Evolutionary conservation across 1,140 invertebrate species (phyloP).

Genomic region (Zaprionus nigranus): DNA sequence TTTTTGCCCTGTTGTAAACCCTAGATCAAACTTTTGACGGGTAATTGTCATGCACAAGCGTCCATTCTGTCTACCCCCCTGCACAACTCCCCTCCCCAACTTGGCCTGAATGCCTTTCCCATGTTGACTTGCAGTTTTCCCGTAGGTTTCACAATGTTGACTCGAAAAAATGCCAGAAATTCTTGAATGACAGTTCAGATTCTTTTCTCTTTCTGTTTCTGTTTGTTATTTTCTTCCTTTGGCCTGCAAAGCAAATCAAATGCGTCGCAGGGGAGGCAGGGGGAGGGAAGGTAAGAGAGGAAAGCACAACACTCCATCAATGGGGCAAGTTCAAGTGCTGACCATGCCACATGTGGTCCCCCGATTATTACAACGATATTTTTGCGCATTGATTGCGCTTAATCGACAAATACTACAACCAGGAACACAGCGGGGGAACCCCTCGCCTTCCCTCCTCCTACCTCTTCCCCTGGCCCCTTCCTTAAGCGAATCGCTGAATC

Average conservation of each 20-base stretch:
- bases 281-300: conserved; percentile 1
- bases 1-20: conserved; percentile 26
- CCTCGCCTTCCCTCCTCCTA: background rate
- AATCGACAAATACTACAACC: conserved; percentile 74
- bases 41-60: conserved; percentile 69
- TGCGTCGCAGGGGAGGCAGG: conserved; percentile 36
- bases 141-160: conserved; percentile 52
- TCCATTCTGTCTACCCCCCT: conserved; percentile 20
- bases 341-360: conserved; percentile 32
- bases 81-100: conserved; percentile 15
- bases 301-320: conserved; percentile 17
- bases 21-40: conserved; percentile 74
- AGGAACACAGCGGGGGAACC: conserved; percentile 56
- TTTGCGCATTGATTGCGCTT: conserved; percentile 76
- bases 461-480: background rate
- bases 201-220: conserved; percentile 20
- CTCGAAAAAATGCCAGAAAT: conserved; percentile 68
- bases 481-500: conserved; percentile 52
- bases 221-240: background rate
- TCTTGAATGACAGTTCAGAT: conserved; percentile 76
- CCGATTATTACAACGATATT: conserved; percentile 76
- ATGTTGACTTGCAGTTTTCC: conserved; percentile 76
- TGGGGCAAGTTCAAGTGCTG: conserved; percentile 68
- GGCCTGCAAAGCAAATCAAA: conserved; percentile 50
- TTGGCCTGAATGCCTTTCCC: conserved; percentile 43